Conservation (phyloP, 2,113 vertebrate species). For the Rhizomys pruinosus region DNA sequence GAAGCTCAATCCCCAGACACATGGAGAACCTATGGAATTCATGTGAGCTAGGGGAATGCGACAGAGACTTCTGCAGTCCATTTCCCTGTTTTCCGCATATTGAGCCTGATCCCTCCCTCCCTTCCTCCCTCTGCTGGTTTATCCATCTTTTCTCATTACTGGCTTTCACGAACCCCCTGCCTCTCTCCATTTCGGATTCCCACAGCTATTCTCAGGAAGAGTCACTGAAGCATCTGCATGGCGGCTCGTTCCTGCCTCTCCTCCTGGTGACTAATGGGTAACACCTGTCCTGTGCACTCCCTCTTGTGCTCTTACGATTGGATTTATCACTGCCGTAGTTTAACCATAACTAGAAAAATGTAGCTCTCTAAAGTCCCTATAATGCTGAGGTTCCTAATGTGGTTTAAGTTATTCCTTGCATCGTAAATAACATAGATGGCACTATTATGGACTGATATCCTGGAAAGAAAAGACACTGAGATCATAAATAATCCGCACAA, state of each 20-base stretch:
- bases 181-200: constrained; percentile 42
- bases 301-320: constrained; percentile 63
- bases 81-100: neutral
- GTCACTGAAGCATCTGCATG: constrained; percentile 62
- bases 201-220: constrained; percentile 58
- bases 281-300: constrained; percentile 76
- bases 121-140: neutral
- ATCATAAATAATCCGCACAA: constrained; percentile 76
- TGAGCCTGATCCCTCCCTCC: neutral
- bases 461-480: constrained; percentile 74
- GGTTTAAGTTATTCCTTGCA: constrained; percentile 74
- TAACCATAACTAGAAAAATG: constrained; percentile 72
- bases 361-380: constrained; percentile 65
- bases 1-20: neutral
- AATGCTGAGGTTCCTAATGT: constrained; percentile 66
- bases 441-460: constrained; percentile 71
- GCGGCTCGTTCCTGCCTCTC: constrained; percentile 52
- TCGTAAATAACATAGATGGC: constrained; percentile 67
- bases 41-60: neutral
- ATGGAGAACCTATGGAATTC: neutral
- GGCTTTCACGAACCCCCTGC: neutral
- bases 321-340: constrained; percentile 71
- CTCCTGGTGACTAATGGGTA: constrained; percentile 77
- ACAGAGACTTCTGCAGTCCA: neutral
- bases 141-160: constrained; percentile 59